A percentile compares a stretch with the other conserved stretches of the same genome.
Conservation (phyloP, 2,888 invertebrate genomes). For the Fissipunctia ypsillon region DNA sequence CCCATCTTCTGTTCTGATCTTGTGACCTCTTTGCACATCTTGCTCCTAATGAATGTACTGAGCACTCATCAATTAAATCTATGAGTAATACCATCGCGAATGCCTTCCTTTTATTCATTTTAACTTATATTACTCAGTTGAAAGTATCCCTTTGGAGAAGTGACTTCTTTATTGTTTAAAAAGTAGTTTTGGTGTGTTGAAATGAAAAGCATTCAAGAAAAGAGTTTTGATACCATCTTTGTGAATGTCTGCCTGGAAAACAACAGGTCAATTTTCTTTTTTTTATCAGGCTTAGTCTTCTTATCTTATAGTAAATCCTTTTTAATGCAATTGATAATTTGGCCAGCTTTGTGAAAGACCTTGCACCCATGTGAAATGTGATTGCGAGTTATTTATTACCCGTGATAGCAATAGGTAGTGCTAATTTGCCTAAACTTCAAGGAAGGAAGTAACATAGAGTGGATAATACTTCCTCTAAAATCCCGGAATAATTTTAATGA, state of each 20-base stretch:
- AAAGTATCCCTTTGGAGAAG: conserved; percentile 3
- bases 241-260: conserved; percentile 58
- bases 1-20: conserved; percentile 32
- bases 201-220: conserved; percentile 59
- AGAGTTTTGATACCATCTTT: conserved; percentile 35
- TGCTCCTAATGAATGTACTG: conserved; percentile 49
- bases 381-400: conserved; percentile 27
- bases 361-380: conserved; percentile 1
- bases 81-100: conserved; percentile 58
- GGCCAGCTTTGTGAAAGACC: not conserved
- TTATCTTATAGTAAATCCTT: conserved; percentile 31
- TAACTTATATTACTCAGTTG: conserved; percentile 52
- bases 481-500: no score
- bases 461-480: no score
- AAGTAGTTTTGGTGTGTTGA: conserved; percentile 6
- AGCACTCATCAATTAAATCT: conserved; percentile 56
- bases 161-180: conserved; percentile 10
- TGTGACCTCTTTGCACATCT: conserved; percentile 46
- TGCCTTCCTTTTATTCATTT: conserved; percentile 39
- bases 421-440: no score
- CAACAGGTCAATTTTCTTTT: conserved; percentile 51
- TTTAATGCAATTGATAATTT: conserved; percentile 32
- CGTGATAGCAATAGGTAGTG: no score
- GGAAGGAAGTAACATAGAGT: no score
- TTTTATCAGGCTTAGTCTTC: conserved; percentile 9